Conservation (phyloP, 2,113 vertebrate genomes). For the Lepisosteus oculatus region DNA sequence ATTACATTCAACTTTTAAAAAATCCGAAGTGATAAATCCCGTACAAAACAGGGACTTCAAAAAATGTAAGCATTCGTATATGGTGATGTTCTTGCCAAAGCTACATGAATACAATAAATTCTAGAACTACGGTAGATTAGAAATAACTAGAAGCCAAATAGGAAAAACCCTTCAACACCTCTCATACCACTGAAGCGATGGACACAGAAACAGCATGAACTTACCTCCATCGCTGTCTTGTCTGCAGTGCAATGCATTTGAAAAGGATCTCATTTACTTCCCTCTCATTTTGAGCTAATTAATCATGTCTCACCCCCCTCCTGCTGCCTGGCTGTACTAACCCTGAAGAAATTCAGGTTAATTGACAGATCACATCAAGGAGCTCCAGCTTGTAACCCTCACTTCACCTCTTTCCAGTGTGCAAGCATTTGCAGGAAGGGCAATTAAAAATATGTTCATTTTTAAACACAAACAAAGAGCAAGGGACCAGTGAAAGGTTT, state of each 20-base stretch:
- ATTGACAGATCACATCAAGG: constrained; percentile 22
- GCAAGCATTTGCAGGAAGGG: no score
- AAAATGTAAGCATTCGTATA: no score
- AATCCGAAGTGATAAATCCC: constrained; percentile 25
- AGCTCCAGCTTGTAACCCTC: no score
- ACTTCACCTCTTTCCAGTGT: no score
- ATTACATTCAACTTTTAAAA: constrained; percentile 38
- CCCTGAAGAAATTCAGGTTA: constrained; percentile 37
- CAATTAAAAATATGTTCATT: no score
- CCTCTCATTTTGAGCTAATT: constrained; percentile 12
- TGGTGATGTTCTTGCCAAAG: no score
- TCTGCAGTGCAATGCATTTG: constrained; percentile 15
- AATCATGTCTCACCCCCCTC: constrained; percentile 20
- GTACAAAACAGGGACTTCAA: no score
- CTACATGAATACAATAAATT: no score
- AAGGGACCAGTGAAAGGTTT: no score
- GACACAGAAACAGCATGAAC: constrained; percentile 12
- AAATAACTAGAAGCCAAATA: constrained; percentile 34
- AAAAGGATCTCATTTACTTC: constrained; percentile 13
- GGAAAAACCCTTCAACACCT: constrained; percentile 17
- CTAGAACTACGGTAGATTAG: constrained; percentile 32
- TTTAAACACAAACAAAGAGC: no score
- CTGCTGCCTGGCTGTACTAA: constrained; percentile 19
- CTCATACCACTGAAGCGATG: no score
- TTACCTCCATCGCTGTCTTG: constrained; percentile 38